Percentiles rank a stretch among this genome's conserved stretches.
These are phyloP conservation scores for Globia sparganii DNA, from an alignment of 2,888 invertebrate species.

Conservation along the genomic window DNA sequence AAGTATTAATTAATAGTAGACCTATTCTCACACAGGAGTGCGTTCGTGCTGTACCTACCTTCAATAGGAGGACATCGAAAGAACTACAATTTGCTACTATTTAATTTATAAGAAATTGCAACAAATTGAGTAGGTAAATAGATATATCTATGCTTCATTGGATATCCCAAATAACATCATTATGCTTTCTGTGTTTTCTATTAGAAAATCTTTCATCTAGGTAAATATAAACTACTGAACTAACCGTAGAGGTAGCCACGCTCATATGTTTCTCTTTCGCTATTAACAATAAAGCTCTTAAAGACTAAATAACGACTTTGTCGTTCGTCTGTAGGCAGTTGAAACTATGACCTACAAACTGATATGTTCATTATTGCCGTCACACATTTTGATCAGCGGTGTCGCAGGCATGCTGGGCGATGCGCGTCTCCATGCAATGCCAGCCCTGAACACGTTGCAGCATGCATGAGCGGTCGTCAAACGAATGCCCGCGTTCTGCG, in stretches of 20 bases:
- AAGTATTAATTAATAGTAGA: constrained; percentile 23
- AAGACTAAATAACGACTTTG: constrained; percentile 83
- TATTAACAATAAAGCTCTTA: constrained; percentile 74
- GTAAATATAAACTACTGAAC: constrained; percentile 34
- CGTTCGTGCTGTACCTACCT: constrained; percentile 38
- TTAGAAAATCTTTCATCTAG: constrained; percentile 4
- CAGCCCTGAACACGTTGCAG: constrained; percentile 75
- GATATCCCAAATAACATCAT: constrained; percentile 1
- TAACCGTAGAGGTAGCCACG: constrained; percentile 73
- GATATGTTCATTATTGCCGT: constrained; percentile 88
- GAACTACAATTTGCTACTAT: neutral
- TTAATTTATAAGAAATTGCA: constrained; percentile 6
- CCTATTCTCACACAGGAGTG: neutral
- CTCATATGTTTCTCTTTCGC: constrained; percentile 68
- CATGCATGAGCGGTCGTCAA: constrained; percentile 70
- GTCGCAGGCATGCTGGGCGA: constrained; percentile 83
- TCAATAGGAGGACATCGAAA: constrained; percentile 3
- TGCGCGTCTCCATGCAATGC: constrained; percentile 76
- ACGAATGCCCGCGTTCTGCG: constrained; percentile 70
- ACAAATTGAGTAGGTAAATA: neutral
- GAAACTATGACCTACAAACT: constrained; percentile 79
- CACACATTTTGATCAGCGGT: constrained; percentile 72
- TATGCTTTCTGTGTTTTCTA: neutral
- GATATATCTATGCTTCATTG: neutral
- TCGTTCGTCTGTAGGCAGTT: constrained; percentile 75